Evolutionary conservation across 2,797 vertebrate species (phyloP).

Genomic region (Erethizon dorsatum): DNA sequence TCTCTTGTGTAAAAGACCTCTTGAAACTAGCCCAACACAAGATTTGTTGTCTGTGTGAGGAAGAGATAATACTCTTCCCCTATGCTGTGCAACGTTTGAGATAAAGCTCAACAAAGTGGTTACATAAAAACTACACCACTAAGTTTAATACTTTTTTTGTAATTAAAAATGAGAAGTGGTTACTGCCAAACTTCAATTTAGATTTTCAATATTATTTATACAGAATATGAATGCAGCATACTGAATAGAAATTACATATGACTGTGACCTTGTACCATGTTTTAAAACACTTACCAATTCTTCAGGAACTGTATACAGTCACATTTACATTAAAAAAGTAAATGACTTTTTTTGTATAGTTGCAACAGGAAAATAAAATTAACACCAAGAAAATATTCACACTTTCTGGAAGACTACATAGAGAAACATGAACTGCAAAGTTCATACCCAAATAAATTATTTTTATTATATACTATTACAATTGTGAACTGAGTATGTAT

Average conservation of each 20-base stretch:
- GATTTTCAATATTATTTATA: constrained; percentile 44
- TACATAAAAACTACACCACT: constrained; percentile 10
- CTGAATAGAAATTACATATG: constrained; percentile 57
- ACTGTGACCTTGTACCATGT: constrained; percentile 6
- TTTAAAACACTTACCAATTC: constrained; percentile 42
- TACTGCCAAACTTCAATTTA: constrained; percentile 42
- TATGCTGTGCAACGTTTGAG: neutral
- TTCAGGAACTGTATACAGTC: neutral
- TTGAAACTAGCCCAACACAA: constrained; percentile 44
- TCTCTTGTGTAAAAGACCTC: neutral
- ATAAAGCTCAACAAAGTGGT: constrained; percentile 62
- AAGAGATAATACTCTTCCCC: constrained; percentile 50
- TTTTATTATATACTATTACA: constrained; percentile 44
- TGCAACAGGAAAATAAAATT: constrained; percentile 55
- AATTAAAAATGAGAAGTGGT: constrained; percentile 44
- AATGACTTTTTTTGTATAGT: constrained; percentile 22
- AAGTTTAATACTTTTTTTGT: constrained; percentile 41
- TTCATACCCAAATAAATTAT: constrained; percentile 24
- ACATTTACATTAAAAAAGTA: constrained; percentile 51
- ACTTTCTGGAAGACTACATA: constrained; percentile 17
- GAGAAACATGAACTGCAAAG: neutral
- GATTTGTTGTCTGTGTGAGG: constrained; percentile 29
- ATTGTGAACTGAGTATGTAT: neutral
- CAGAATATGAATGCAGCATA: constrained; percentile 42
- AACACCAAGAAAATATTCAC: neutral